Evolutionary conservation across 2,113 vertebrate species (phyloP).

Genomic region (Patagioenas fasciata): DNA sequence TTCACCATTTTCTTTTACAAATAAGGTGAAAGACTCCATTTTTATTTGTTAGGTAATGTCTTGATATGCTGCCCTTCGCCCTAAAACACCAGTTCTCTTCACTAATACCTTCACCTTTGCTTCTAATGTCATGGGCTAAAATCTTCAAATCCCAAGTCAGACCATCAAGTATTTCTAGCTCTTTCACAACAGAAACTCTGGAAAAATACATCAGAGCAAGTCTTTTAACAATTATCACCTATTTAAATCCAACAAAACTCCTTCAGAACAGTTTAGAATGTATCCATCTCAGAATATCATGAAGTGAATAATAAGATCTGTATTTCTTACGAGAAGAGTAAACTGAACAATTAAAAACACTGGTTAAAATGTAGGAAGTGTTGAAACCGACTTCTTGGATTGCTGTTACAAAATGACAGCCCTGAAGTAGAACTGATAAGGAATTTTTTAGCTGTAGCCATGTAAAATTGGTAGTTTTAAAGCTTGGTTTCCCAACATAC

Average conservation of each 20-base stretch:
- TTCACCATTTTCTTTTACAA: constrained; percentile 45
- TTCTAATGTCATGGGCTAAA: neutral
- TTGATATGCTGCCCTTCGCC: constrained; percentile 31
- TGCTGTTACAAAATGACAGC: neutral
- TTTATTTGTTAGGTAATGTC: constrained; percentile 53
- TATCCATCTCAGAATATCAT: neutral
- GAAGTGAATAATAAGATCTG: neutral
- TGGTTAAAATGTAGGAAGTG: neutral
- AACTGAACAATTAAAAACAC: constrained; percentile 11
- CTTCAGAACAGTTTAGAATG: neutral
- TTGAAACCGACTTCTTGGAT: neutral
- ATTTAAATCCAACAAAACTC: neutral
- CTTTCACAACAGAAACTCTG: neutral
- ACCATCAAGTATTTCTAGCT: constrained; percentile 13
- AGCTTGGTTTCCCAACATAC: neutral
- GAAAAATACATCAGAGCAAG: neutral
- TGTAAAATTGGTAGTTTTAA: neutral
- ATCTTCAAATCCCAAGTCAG: neutral
- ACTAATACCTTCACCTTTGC: constrained; percentile 54
- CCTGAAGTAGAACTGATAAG: neutral
- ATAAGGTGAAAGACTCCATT: constrained; percentile 55
- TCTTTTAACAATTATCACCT: neutral
- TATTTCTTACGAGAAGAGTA: neutral
- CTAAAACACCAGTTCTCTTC: neutral
- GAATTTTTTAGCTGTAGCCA: neutral